Percentiles rank a stretch among this genome's conserved stretches.
These are phyloP conservation scores for Chinchilla lanigera DNA, from an alignment of 2,113 vertebrate species.

Conservation along the genomic window DNA sequence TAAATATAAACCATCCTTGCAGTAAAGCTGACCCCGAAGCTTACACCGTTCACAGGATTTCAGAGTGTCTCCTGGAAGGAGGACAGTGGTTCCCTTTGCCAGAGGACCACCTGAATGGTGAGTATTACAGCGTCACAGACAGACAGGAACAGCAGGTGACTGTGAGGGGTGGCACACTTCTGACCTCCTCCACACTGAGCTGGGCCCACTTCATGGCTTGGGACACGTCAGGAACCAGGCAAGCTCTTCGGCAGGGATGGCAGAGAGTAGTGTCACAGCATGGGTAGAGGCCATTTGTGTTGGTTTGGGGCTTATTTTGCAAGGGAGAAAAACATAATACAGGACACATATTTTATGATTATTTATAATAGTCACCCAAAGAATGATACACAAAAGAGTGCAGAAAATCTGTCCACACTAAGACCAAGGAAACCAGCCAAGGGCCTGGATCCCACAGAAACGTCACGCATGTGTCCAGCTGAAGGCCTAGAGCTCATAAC, in stretches of 20 bases:
- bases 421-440: too few species aligned
- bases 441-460: too few species aligned
- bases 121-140: neutral
- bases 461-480: too few species aligned
- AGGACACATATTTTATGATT: too few species aligned
- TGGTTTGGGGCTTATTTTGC: too few species aligned
- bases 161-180: neutral
- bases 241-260: neutral
- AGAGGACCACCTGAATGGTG: too few species aligned
- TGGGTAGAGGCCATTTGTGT: too few species aligned
- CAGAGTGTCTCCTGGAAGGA: neutral
- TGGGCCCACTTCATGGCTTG: neutral
- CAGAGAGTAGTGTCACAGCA: neutral
- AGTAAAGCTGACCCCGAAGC: neutral
- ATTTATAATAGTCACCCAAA: too few species aligned
- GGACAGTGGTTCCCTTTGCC: neutral
- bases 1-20: constrained; percentile 31
- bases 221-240: neutral
- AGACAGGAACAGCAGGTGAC: neutral
- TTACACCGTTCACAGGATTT: neutral
- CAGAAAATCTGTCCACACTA: too few species aligned
- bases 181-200: neutral
- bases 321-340: too few species aligned
- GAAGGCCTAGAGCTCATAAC: too few species aligned
- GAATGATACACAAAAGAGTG: too few species aligned